Base-by-base conservation (phyloP, 30 jellyfish, hydroid and myxozoan genomes). In the Nemopilema nomurai region DNA sequence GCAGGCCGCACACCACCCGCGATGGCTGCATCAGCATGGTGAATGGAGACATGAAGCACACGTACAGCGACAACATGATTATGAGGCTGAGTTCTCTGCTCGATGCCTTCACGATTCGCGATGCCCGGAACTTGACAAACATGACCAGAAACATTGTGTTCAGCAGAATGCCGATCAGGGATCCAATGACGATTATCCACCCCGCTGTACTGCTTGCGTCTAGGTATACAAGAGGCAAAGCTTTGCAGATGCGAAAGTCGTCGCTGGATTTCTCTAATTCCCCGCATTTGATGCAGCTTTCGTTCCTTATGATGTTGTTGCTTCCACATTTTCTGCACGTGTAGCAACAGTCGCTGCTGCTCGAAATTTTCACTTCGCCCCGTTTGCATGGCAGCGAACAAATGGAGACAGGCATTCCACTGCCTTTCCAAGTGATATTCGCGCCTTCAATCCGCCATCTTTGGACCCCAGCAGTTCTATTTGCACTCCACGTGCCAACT, bases 21-120 rank as follows among this genome's bases (percentile, higher is more conserved):
- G 89, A 51, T 78, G 97, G 97, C 23, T 33, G 73, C 30, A 70
- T 78, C 70, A 90, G 33, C 63, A 65, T 82, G 49, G 65, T 41
- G 9, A 90, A 24, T 17, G 97, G 97, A 13, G 87, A 50, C 4
- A 77, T 25, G 68, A 90, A 90, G 63, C 97, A 74, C 4, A 74
- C 31, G 51, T 79, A 83, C 63, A 90, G 70, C 24, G 89, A 84
- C 18, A 82, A n/a, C 17, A 94, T 51, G 27, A 89, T 89, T 49
- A 94, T 74, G 77, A 78, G 75, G 24, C 96, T 50, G 22, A 94
- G 89, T 24, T 94, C 97, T 73, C 96, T 66, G 73, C 99, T 96
- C 18, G 93, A 79, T 7, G 97, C 94, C 25, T 89, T 88, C 4
- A 94, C 97, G 62, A 89, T 69, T 23, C 97, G 81, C 29, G 83